These are phyloP conservation scores for Drosophila takahashii DNA, from an alignment of 1,140 invertebrate genomes.

Conservation along the genomic window DNA sequence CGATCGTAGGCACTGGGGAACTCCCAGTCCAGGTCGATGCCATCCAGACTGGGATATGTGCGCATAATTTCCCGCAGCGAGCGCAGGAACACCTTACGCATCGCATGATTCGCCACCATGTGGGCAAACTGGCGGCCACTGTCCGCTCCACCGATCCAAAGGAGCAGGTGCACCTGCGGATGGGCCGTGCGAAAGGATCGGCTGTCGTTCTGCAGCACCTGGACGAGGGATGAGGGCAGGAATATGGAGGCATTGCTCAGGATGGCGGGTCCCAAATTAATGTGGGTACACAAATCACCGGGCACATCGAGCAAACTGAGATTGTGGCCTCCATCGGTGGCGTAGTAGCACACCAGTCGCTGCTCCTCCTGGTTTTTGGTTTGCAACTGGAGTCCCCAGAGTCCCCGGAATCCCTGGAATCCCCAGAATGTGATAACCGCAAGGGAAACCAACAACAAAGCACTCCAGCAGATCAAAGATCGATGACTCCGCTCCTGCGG, in stretches of 20 bases:
- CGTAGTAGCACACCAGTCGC: slow-evolving; percentile 88
- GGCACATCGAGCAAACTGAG: slow-evolving; percentile 87
- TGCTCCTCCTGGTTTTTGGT: not conserved
- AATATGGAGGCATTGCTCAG: slow-evolving; percentile 88
- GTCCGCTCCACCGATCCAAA: slow-evolving; percentile 90
- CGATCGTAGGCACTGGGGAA: slow-evolving; percentile 89
- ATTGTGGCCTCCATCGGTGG: slow-evolving; percentile 63
- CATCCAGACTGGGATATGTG: slow-evolving; percentile 89
- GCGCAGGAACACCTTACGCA: slow-evolving; percentile 89
- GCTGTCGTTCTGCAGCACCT: slow-evolving; percentile 86
- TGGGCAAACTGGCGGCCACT: slow-evolving; percentile 88
- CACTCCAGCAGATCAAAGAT: slow-evolving; percentile 5
- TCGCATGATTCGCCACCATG: slow-evolving; percentile 89
- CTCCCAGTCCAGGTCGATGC: slow-evolving; percentile 95
- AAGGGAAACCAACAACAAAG: not conserved
- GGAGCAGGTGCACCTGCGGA: slow-evolving; percentile 90
- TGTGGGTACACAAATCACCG: slow-evolving; percentile 91
- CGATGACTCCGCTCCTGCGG: too few relatives aligned
- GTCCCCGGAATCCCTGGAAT: not conserved
- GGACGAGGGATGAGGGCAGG: slow-evolving; percentile 81
- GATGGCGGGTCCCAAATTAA: slow-evolving; percentile 90
- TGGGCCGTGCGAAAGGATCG: slow-evolving; percentile 88
- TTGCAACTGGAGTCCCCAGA: not conserved
- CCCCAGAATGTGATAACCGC: not conserved
- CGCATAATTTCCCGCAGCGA: slow-evolving; percentile 88